Base-by-base conservation (phyloP, 2,888 invertebrate species). In the Phaonia tiefii region DNA sequence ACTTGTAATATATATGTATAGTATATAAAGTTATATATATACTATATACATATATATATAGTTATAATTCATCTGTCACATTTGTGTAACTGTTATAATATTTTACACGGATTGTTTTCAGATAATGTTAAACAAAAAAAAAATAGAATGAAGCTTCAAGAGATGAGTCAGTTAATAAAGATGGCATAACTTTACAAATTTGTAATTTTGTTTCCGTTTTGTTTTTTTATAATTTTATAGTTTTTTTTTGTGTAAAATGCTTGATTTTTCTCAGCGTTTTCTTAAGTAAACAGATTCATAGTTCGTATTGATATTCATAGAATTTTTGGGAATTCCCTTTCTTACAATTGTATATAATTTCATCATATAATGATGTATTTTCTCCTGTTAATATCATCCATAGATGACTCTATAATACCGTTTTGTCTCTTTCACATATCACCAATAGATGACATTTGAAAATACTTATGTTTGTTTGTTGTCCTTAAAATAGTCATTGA, bases 101-200 rank as follows among this genome's bases (percentile, higher is more conserved):
- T 72, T 42, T 72, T 60, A 60, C 72, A 69, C 69, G 69, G 69
- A 69, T 69, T 56, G 51, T 31, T 66, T 60, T 69, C n/a, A 22
- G 22, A 51, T n/a, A 22, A 25, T 39, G 37, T 42, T 63, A n/a
- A 25, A 54, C 37, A 63, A 26, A 17, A n/a, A 67, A 39, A 11
- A 20, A 42, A 54, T 22, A n/a, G 51, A 39, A 11, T 22, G 25
- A 54, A 42, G 39, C 42, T 69, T 20, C 2, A 49, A 49, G 2
- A 54, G 54, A 42, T 51, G 54, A 69, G 69, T 69, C 69, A 69
- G 69, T 69, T 69, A 69, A 69, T 69, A 69, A 69, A 69, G 42
- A 25, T 49, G 8, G 17, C 17, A n/a, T 26, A 13, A n/a, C n/a
- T n/a, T n/a, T n/a, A n/a, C n/a, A n/a, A n/a, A n/a, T n/a, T n/a